A percentile compares a stretch with the other conserved stretches of the same genome.
phyloP scores from a whole-genome alignment of 2,888 invertebrate species.

The Ormyrus nitidulus region DNA sequence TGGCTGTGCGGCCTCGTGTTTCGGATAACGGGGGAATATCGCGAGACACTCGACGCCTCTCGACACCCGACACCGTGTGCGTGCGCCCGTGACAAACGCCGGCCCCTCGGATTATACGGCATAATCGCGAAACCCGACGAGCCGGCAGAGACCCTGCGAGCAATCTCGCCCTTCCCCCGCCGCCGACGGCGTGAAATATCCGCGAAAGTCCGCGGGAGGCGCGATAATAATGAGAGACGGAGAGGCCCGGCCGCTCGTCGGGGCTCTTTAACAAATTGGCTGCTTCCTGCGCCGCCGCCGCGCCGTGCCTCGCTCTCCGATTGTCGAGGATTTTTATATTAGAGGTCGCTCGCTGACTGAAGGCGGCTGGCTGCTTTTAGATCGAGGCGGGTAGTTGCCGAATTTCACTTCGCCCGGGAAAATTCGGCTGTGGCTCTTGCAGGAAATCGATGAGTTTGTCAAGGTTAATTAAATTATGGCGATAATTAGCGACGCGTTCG shows the following conservation, averaged over 20 bases:
- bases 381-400: too few species aligned
- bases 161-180: constrained; percentile 59
- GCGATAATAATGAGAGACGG: constrained; percentile 46
- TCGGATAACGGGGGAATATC: constrained; percentile 74
- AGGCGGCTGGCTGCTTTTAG: too few species aligned
- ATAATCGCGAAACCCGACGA: constrained; percentile 73
- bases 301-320: not conserved
- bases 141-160: constrained; percentile 55
- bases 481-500: too few species aligned
- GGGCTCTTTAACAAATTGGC: constrained; percentile 43
- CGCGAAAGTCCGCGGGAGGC: constrained; percentile 60
- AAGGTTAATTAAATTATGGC: too few species aligned
- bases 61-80: constrained; percentile 44
- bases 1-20: constrained; percentile 67
- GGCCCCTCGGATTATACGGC: constrained; percentile 71
- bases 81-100: constrained; percentile 69
- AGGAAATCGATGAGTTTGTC: too few species aligned
- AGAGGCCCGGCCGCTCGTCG: not conserved
- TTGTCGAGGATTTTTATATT: too few species aligned
- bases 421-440: too few species aligned
- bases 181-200: constrained; percentile 64
- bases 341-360: too few species aligned
- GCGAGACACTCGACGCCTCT: constrained; percentile 68
- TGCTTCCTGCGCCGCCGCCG: not conserved
- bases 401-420: too few species aligned